Evolutionary conservation across 37 sponge, comb jelly and placozoan genomes (phyloP), one percentile per base, ranked within the genome.

Genomic region (Spongia lamella): DNA sequence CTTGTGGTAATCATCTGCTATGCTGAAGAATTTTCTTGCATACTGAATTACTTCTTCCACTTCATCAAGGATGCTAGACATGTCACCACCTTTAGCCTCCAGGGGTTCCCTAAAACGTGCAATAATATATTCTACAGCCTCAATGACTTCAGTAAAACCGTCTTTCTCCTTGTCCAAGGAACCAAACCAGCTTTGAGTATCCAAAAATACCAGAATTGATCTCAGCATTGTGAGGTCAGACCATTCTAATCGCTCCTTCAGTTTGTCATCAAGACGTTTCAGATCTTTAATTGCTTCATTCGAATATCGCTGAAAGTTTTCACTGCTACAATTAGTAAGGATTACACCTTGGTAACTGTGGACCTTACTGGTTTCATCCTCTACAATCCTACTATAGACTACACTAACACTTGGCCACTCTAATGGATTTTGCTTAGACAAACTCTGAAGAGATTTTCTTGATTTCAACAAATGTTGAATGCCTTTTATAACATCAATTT

Each of bases 11-110:
- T 65, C 58, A 30, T 13, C 2, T 54, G 27, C 68, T 37, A 66
- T 53, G 57, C 68, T 51, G 2, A 77, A 67, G 68, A 65, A 77
- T 13, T 0, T 53, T 67, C 68, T 66, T 24, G 78, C 38, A 54
- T 77, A 77, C 0, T 77, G 67, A 64, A 76, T 59, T 36, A 55
- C 54, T 24, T 66, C 78, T 25, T 77, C 66, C 31, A 76, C 43
- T 34, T 63, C 76, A 63, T 76, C 76, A 3, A 63, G 31, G 24
- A 64, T 65, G 25, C 47, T 52, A 22, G 57, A 20, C 4, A 81
- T 66, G 53, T 62, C 53, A 60, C 40, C 53, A 33, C 72, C 81
- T 71, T 61, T 80, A 59, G 70, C 79, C 36, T 79, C 69, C 19
- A 56, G 70, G 20, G 70, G 79, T 7, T 35, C 68, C 13, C 56